A percentile compares a stretch with the other conserved stretches of the same genome.
phyloP scores from a whole-genome alignment of 2,113 vertebrate species.

The Oncorhynchus mykiss region DNA sequence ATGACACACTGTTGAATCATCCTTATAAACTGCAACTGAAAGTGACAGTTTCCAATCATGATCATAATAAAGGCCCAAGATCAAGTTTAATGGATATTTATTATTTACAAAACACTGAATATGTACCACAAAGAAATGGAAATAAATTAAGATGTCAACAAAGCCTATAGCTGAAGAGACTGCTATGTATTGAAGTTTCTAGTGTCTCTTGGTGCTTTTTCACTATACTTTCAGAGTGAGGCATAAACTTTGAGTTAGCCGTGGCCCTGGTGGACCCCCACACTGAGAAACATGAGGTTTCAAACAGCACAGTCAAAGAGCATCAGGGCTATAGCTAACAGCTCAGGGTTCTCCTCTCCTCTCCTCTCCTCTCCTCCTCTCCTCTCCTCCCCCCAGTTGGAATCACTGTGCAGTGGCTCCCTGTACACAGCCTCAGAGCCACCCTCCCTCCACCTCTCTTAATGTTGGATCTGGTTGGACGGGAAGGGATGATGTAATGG shows the following conservation, averaged over 20 bases:
- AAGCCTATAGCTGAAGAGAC: background rate
- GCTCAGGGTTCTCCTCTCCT: background rate
- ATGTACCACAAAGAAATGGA: background rate
- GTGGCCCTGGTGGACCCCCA: background rate
- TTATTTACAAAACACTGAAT: background rate
- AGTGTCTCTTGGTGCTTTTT: background rate
- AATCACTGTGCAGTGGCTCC: too few relatives aligned
- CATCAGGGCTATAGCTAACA: background rate
- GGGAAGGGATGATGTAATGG: constrained; percentile 65
- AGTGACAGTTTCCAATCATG: background rate
- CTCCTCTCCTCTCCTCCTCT: too few relatives aligned
- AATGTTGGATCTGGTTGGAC: constrained; percentile 57
- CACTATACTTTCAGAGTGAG: background rate
- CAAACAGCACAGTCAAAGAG: background rate
- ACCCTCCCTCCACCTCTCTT: background rate
- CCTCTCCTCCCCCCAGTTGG: background rate
- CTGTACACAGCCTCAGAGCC: too few relatives aligned
- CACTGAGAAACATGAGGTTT: background rate
- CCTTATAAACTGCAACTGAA: background rate
- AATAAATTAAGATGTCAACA: background rate
- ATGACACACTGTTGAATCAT: background rate
- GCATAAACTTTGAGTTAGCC: background rate
- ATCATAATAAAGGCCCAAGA: background rate
- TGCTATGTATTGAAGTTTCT: too few relatives aligned
- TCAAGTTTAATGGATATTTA: background rate